Conservation (phyloP, 2,888 invertebrate species). For the Mellilla xanthometata region DNA sequence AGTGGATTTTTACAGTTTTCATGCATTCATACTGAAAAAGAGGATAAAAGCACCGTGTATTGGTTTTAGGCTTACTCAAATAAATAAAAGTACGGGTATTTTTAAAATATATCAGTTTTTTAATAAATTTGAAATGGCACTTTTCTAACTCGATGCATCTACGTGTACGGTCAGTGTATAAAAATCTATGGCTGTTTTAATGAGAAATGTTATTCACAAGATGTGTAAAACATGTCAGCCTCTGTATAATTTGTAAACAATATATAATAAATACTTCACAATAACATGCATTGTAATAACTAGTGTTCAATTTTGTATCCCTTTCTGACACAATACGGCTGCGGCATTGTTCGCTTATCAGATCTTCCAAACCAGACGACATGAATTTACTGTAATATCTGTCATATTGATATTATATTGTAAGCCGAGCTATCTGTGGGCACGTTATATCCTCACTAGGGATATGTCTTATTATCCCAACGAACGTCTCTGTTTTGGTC, state of each 20-base stretch:
- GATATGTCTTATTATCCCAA: slow-evolving; percentile 69
- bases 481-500: slow-evolving; percentile 65
- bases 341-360: slow-evolving; percentile 47
- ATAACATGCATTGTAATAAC: slow-evolving; percentile 18
- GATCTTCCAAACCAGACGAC: slow-evolving; percentile 45
- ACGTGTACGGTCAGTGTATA: no score
- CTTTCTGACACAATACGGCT: slow-evolving; percentile 40
- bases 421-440: slow-evolving; percentile 39
- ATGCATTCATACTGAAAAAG: background rate
- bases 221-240: no score
- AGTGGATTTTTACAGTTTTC: slow-evolving; percentile 7
- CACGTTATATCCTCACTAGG: slow-evolving; percentile 62
- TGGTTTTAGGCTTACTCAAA: no score
- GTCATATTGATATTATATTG: slow-evolving; percentile 47
- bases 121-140: no score
- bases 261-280: no score
- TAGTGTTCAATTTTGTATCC: slow-evolving; percentile 32
- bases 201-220: no score
- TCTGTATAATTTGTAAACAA: no score
- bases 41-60: no score
- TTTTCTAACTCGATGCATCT: no score
- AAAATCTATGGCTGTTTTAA: no score
- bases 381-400: slow-evolving; percentile 45
- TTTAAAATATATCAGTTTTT: background rate
- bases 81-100: no score